These are phyloP conservation scores for Hymenopus coronatus DNA, from an alignment of 2,888 invertebrate genomes.

Conservation along the genomic window DNA sequence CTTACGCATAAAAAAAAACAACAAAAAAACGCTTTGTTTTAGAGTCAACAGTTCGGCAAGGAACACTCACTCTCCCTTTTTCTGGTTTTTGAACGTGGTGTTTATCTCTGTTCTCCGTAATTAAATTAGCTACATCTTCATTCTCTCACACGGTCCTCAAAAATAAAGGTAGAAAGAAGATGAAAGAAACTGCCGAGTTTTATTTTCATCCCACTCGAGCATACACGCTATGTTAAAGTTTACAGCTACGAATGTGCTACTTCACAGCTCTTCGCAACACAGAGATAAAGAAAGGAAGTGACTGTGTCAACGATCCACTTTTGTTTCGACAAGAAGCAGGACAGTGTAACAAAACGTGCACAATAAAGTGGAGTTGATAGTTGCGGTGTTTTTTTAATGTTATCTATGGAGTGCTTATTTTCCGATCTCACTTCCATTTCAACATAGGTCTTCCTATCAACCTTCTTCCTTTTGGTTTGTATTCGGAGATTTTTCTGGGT, in stretches of 20 bases:
- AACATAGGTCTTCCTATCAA: too few species aligned
- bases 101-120: background rate
- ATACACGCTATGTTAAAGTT: background rate
- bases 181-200: background rate
- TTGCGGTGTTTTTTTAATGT: too few species aligned
- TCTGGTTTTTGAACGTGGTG: background rate
- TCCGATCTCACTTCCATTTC: too few species aligned
- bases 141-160: background rate
- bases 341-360: too few species aligned
- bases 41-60: too few species aligned
- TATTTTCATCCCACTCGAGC: background rate
- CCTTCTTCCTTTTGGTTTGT: too few species aligned
- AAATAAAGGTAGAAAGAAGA: background rate
- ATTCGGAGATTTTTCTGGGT: too few species aligned
- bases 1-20: too few species aligned
- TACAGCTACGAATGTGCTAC: background rate
- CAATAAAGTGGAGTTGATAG: too few species aligned
- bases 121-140: background rate
- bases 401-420: too few species aligned
- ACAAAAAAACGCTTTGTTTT: too few species aligned
- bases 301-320: background rate
- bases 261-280: background rate
- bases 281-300: background rate
- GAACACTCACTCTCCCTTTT: background rate
- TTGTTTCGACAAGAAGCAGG: background rate